These are phyloP conservation scores for Poeciliopsis gracilis DNA, from an alignment of 2,797 vertebrate genomes.

Conservation along the genomic window DNA sequence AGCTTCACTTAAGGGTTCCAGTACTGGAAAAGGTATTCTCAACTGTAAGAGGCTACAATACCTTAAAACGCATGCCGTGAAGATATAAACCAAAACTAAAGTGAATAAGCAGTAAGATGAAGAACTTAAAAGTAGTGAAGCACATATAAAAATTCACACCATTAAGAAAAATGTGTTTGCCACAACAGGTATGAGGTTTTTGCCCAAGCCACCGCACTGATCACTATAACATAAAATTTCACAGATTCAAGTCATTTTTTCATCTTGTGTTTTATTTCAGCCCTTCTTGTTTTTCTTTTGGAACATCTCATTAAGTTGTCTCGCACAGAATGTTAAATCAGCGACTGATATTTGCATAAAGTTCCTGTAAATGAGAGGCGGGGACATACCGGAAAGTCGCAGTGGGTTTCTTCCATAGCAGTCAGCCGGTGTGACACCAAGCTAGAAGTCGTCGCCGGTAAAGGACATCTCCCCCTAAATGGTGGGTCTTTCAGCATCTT, in stretches of 20 bases:
- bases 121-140: not conserved
- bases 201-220: not conserved
- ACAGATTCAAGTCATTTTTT: not conserved
- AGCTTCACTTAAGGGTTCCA: too few relatives aligned
- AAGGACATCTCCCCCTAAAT: not conserved
- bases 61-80: not conserved
- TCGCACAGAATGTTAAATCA: not conserved
- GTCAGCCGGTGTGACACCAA: not conserved
- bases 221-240: not conserved
- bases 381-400: constrained; percentile 4
- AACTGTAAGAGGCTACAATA: not conserved
- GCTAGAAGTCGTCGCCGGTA: not conserved
- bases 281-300: not conserved
- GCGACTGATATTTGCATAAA: not conserved
- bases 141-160: not conserved
- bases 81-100: not conserved
- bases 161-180: not conserved
- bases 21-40: too few relatives aligned
- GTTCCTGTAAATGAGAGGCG: constrained; percentile 1
- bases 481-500: not conserved
- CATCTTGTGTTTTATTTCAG: not conserved
- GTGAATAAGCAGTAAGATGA: not conserved
- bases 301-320: not conserved
- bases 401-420: not conserved
- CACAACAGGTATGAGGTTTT: not conserved